Base-by-base conservation (phyloP, 2,797 vertebrate genomes). In the Pangasius mekongensis region DNA sequence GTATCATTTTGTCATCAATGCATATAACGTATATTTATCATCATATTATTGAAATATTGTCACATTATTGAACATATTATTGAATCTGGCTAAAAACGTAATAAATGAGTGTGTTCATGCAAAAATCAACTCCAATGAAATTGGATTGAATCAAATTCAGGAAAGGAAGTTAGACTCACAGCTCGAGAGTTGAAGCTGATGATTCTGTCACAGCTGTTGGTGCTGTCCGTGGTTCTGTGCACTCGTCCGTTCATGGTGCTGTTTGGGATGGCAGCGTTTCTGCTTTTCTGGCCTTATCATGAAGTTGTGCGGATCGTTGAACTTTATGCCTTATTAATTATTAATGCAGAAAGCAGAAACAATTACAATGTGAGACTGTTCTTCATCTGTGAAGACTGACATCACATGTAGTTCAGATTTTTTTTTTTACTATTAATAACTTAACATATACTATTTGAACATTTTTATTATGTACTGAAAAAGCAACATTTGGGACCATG, bases 121-220 rank as follows among this genome's bases (percentile, higher is more conserved):
- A 52, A 77, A 77, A 52, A 69, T 36, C 33, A 62, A 24, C 58
- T 62, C 58, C 36, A 7, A 36, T 6, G 30, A 69, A 69, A 43
- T 2, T 47, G 39, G 20, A 73, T 1, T 43, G 71, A 47, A 52
- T 30, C 6, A 2, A 47, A 30, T 77, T 52, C n/a, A 18, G 62
- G 49, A 39, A 22, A 11, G 27, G 27, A 64, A 5, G 24, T 47
- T 54, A 16, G 39, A 94, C 95, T 95, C 91, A 97, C 96, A 88
- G 91, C 94, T 91, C 93, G 93, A 91, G 97, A 98, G 83, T 95
- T 93, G 4, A 93, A 92, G 91, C 97, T 98, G 94, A 94, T 94
- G 90, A 97, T 95, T 85, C 97, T 97, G 95, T 98, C 96, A 9
- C 95, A 96, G 95, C 97, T 98, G 89, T 97, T 94, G 39, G 94